Percentiles rank a stretch among this genome's conserved stretches.
Conservation (phyloP, 2,113 vertebrate species). For the Chamaetylas fuelleborni region DNA sequence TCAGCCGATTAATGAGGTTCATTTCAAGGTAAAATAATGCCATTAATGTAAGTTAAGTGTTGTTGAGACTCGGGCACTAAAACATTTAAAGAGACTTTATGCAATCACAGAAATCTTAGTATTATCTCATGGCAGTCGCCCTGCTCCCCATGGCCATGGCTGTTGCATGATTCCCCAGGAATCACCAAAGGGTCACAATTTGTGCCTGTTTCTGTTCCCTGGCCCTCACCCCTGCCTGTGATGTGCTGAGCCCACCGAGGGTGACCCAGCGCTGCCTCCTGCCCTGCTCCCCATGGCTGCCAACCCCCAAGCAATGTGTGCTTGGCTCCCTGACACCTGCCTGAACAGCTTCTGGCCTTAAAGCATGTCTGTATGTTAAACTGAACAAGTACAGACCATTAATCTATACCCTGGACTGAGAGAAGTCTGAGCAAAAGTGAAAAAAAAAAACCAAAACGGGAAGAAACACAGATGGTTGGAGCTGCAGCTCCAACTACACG, state of each 20-base stretch:
- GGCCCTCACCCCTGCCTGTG: fast-evolving
- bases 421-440: not conserved
- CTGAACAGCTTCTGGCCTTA: not conserved
- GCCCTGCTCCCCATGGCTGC: not conserved
- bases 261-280: fast-evolving
- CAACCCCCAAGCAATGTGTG: fast-evolving
- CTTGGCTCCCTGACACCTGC: not conserved
- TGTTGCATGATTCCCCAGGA: not conserved
- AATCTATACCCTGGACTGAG: not conserved
- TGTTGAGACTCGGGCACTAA: not conserved
- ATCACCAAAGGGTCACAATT: fast-evolving
- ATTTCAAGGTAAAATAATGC: not conserved
- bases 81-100: not conserved
- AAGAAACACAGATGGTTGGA: not conserved
- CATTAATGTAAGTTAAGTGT: not conserved
- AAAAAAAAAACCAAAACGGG: not conserved
- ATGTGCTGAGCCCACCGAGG: fast-evolving
- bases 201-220: not conserved
- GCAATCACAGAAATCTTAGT: not conserved
- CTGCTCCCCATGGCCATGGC: not conserved
- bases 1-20: not conserved
- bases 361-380: not conserved
- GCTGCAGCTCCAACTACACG: not conserved
- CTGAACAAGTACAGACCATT: not conserved
- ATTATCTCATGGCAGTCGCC: fast-evolving